A percentile compares a stretch with the other conserved stretches of the same genome.
phyloP scores from a whole-genome alignment of 2,888 invertebrate species.

The Caenorhabditis sulstoni region DNA sequence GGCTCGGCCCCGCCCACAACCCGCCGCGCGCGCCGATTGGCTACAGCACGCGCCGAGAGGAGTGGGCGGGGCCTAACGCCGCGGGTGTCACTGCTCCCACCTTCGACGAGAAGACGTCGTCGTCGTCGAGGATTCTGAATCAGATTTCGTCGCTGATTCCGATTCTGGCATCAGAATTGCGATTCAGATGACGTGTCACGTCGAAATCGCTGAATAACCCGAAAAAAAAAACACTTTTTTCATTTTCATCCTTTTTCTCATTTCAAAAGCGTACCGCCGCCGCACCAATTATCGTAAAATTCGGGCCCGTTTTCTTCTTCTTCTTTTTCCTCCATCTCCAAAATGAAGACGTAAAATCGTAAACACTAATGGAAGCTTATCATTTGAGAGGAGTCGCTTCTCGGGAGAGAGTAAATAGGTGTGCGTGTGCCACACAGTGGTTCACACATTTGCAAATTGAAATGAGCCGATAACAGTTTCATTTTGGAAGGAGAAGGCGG shows the following conservation, averaged over 20 bases:
- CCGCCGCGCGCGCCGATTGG: constrained; percentile 25
- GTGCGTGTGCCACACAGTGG: constrained; percentile 29
- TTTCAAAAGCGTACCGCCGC: not conserved
- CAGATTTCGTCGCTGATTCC: not conserved
- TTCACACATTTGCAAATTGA: constrained; percentile 41
- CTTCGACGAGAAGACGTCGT: constrained; percentile 1
- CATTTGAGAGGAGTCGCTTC: too few relatives aligned
- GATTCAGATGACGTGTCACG: too few relatives aligned
- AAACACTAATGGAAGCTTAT: constrained; percentile 31
- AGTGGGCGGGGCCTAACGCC: constrained; percentile 57
- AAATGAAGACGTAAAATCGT: not conserved
- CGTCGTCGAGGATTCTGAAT: not conserved
- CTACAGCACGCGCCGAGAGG: not conserved
- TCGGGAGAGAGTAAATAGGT: too few relatives aligned
- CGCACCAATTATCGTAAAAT: constrained; percentile 36
- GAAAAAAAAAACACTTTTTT: not conserved
- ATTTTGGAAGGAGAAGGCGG: not conserved
- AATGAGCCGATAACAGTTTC: not conserved
- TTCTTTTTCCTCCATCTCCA: not conserved
- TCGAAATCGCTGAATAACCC: too few relatives aligned
- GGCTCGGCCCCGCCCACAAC: constrained; percentile 50
- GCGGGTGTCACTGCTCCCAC: constrained; percentile 50
- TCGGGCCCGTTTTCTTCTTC: too few relatives aligned
- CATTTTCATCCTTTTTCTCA: not conserved
- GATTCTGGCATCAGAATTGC: too few relatives aligned